Conservation (phyloP, 2,888 invertebrate species). For the Corbicula japonica region DNA sequence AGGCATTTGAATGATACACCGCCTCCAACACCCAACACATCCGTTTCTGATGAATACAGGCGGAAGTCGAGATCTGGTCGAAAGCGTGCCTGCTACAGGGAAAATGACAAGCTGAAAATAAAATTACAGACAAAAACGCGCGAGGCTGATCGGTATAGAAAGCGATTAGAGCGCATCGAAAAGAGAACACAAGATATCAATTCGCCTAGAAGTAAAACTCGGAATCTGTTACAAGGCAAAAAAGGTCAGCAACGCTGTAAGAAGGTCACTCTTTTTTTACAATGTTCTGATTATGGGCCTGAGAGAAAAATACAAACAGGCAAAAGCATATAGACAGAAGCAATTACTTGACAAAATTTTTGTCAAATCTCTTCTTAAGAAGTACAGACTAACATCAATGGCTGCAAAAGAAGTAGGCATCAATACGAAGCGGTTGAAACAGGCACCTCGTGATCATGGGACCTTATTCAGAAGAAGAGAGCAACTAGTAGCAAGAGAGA, state of each 20-base stretch:
- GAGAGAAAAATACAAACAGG: slow-evolving; percentile 22
- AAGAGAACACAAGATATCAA: not conserved
- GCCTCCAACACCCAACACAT: no score
- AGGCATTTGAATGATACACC: no score
- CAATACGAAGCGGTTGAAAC: not conserved
- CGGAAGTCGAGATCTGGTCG: no score
- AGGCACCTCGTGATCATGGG: not conserved
- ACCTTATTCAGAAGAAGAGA: not conserved
- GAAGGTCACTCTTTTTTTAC: slow-evolving; percentile 35
- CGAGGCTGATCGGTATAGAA: slow-evolving; percentile 2
- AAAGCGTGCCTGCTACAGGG: slow-evolving; percentile 35
- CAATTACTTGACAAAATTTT: slow-evolving; percentile 6
- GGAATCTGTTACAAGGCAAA: slow-evolving; percentile 17
- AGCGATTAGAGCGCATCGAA: not conserved
- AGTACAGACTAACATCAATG: slow-evolving; percentile 5
- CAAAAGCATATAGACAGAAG: slow-evolving; percentile 16
- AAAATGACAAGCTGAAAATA: slow-evolving; percentile 17
- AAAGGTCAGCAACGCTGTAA: slow-evolving; percentile 12
- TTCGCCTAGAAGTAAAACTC: slow-evolving; percentile 43
- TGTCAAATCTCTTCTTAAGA: slow-evolving; percentile 15
- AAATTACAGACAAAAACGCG: slow-evolving; percentile 7
- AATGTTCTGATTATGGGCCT: slow-evolving; percentile 30
- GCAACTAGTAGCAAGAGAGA: slow-evolving; percentile 8
- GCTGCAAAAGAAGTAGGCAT: slow-evolving; percentile 7
- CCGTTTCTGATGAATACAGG: no score